phyloP scores from a whole-genome alignment of 1,140 invertebrate genomes.

The Drosophila pachea region DNA sequence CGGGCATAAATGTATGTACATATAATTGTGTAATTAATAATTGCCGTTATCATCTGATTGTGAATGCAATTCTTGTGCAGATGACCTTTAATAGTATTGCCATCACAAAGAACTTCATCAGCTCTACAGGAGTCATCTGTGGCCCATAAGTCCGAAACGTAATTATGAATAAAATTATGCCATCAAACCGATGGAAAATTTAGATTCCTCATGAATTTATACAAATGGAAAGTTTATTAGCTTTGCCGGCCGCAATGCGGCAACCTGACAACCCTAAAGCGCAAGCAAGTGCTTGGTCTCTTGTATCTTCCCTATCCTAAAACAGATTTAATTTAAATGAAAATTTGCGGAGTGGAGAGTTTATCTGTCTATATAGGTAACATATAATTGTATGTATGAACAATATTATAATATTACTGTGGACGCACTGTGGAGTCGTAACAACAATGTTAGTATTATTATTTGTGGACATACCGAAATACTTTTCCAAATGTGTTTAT shows the following conservation, averaged over 20 bases:
- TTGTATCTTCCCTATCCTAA: slow-evolving; percentile 11
- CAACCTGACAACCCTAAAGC: slow-evolving; percentile 62
- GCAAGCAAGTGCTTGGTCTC: slow-evolving; percentile 33
- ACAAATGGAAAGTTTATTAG: not conserved
- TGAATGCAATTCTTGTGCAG: slow-evolving; percentile 13
- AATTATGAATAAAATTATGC: not conserved
- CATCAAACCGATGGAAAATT: not conserved
- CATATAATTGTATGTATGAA: not conserved
- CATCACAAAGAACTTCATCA: not conserved
- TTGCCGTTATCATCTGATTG: not conserved
- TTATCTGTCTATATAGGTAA: not conserved
- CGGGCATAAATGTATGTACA: not conserved
- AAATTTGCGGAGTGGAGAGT: not conserved
- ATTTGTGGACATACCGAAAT: slow-evolving; percentile 10
- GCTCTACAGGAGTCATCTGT: no score
- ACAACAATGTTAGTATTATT: not conserved
- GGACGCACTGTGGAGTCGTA: no score
- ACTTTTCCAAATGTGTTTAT: not conserved
- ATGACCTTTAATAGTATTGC: slow-evolving; percentile 35
- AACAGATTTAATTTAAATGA: not conserved
- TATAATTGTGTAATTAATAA: no score
- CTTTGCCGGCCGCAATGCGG: not conserved
- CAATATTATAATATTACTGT: not conserved
- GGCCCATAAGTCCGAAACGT: no score
- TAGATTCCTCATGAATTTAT: not conserved